Evolutionary conservation across 2,113 vertebrate species (phyloP), one percentile per base, ranked within the genome.

Genomic region (Silurus meridionalis): DNA sequence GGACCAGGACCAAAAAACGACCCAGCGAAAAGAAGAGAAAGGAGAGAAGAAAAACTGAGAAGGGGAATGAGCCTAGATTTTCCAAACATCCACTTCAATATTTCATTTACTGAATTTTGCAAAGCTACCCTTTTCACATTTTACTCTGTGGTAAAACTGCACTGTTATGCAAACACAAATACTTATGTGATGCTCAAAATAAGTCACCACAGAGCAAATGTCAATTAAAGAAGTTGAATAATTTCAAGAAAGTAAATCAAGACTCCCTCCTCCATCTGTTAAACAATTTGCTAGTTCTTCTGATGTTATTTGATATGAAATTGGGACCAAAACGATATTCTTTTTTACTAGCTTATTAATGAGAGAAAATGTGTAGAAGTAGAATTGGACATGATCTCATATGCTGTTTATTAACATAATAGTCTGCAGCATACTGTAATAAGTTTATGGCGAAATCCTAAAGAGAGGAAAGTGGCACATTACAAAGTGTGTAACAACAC

Each of bases 31-130:
- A 58, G 7, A 46, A 17, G 14, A 57, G 25, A 57, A 78, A 19
- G 11, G 15, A 48, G 57, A 25, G 60, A 77, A 64, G 13, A 48
- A 37, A 58, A 55, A 78, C 6, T 1, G 8, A 80, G 37, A 23
- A 57, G 50, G 23, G 63, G 53, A 82, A 78, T 82, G 87, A 84
- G 85, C 48, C 60, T 79, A 87, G 57, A 90, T 88, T 88, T 90
- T 89, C 86, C 87, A 66, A 85, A 74, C 69, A 61, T 57, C 23
- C 37, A 87, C 28, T 85, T 79, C 28, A 55, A 74, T 71, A 85
- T 85, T 87, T 85, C 52, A 61, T 83, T 85, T 82, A 83, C 50
- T 57, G 9, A 6, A 17, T 57, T 64, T 64, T 67, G 60, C 53
- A 82, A 83, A 72, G 64, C 48, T 71, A 60, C 3, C 60, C 79